Evolutionary conservation across 2,888 invertebrate genomes (phyloP), one percentile per base, ranked within the genome.

Genomic region (Invenusta paracnida): DNA sequence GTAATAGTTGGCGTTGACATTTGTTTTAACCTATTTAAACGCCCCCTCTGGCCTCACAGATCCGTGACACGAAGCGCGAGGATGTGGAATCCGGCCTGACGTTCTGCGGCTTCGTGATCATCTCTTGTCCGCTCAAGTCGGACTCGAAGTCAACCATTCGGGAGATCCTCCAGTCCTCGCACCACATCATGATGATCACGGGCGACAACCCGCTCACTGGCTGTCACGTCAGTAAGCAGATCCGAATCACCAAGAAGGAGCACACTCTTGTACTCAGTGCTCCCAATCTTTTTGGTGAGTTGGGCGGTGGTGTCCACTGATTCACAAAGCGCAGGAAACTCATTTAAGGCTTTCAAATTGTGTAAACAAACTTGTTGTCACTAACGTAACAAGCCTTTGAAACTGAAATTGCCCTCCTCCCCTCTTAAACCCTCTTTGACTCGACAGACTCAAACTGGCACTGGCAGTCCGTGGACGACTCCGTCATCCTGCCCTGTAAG

Each of bases 161-260:
- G 89, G 98, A 99, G 93, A 95, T 99, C 79, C 93, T 96, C 85
- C 94, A 95, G 90, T 95, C 98, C 0, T 96, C 97, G 1, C 99
- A 99, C 93, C 94, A 95, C 90, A 97, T 94, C 90, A 95, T 95
- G 0, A 99, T 99, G 98, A 99, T 99, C 79, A 99, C 99, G 1
- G 99, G 99, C 30, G 99, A 99, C 91, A 99, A 98, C 92, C 97
- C 98, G 0, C 92, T 99, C 87, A 99, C 99, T 0, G 99, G 99
- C 0, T 99, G 99, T 91, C 98, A 99, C 91, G 98, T 99, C 0
- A 98, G 97, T 1, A 95, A 95, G 89, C 97, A 98, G 91, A 92
- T 98, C 85, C 94, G 94, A 89, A 97, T 99, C 90, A 95, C 95
- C 0, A 89, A 90, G 73, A 94, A 94, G 87, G 95, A 87, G 28